phyloP scores from a whole-genome alignment of 2,888 invertebrate species.

The Synergus gifuensis region DNA sequence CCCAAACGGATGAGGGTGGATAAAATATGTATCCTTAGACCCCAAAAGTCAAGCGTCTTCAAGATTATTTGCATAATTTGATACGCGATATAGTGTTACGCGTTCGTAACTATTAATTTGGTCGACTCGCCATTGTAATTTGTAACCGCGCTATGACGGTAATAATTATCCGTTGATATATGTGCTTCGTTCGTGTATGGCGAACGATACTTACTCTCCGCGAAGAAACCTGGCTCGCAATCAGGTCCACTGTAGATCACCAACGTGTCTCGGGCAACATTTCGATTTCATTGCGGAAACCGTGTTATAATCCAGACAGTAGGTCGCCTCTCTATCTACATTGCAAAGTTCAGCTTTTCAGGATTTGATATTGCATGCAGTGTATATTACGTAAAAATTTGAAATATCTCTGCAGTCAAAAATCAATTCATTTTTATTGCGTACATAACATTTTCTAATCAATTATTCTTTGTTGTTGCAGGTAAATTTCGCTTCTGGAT shows the following conservation, averaged over 20 bases:
- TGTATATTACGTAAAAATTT: too few relatives aligned
- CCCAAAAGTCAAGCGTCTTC: not conserved
- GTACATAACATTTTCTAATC: not conserved
- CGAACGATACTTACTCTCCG: not conserved
- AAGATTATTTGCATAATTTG: constrained; percentile 58
- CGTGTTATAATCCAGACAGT: not conserved
- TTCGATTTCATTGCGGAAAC: not conserved
- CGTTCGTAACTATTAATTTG: constrained; percentile 9
- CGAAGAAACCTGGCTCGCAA: not conserved
- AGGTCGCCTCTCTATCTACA: not conserved
- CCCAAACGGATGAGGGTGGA: constrained; percentile 1
- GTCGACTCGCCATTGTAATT: constrained; percentile 47
- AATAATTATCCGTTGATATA: constrained; percentile 24
- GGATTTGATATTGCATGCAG: too few relatives aligned
- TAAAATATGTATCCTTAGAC: not conserved
- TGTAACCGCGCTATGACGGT: too few relatives aligned
- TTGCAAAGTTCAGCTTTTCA: not conserved
- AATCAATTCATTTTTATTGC: too few relatives aligned
- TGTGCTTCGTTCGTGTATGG: not conserved
- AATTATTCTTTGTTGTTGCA: not conserved
- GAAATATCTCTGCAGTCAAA: too few relatives aligned
- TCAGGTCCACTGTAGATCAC: not conserved
- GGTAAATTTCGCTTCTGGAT: not conserved
- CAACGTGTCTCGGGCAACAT: not conserved
- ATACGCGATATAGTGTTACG: constrained; percentile 46